Evolutionary conservation across 2,888 invertebrate species (phyloP).

Genomic region (Norana najaformis): DNA sequence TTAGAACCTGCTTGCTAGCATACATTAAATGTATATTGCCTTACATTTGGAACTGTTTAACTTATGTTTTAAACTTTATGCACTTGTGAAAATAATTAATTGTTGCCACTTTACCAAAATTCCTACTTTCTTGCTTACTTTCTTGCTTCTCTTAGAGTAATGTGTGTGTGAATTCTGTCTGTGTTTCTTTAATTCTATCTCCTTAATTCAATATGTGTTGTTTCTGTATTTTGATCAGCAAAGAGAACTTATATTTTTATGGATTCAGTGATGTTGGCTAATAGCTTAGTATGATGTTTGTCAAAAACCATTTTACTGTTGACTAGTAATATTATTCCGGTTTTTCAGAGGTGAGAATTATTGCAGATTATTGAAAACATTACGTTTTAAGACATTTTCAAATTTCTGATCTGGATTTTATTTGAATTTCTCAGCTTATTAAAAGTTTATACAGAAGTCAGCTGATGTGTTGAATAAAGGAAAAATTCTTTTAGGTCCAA

Average conservation of each 20-base stretch:
- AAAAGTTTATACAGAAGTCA: neutral
- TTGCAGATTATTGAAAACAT: neutral
- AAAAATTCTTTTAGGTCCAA: neutral
- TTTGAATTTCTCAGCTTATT: neutral
- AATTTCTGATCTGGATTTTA: neutral
- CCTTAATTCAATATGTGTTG: neutral
- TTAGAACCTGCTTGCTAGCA: too few relatives aligned
- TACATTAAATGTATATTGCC: neutral
- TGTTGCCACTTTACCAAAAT: neutral
- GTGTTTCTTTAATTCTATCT: neutral
- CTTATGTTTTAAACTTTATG: neutral
- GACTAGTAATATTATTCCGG: neutral
- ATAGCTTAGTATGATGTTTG: neutral
- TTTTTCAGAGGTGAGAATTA: neutral
- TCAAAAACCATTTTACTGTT: neutral
- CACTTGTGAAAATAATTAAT: neutral
- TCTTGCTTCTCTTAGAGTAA: too few relatives aligned
- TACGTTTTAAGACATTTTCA: neutral
- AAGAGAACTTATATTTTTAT: neutral
- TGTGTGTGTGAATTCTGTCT: neutral
- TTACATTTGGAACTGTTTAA: neutral
- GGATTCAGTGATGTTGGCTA: too few relatives aligned
- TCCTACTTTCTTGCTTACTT: too few relatives aligned
- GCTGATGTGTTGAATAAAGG: neutral
- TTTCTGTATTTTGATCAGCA: neutral